phyloP scores from a whole-genome alignment of 2,797 vertebrate species.

The Rallus crepitans region DNA sequence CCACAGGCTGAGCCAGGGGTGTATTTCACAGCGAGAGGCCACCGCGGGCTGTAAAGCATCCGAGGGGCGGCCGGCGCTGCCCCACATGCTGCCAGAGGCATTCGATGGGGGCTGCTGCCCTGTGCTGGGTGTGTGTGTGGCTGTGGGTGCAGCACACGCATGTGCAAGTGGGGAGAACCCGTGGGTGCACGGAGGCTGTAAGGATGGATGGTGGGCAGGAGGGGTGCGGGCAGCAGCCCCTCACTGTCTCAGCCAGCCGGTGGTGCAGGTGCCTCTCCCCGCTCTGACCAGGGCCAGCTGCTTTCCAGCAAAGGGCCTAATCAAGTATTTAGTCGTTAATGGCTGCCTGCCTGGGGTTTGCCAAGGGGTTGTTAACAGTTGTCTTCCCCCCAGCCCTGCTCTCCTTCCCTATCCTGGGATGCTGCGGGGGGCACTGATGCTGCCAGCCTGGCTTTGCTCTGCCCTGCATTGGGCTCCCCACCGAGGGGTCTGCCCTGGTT shows the following conservation, averaged over 20 bases:
- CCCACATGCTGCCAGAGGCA: rapidly evolving
- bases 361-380: slow-evolving; percentile 21
- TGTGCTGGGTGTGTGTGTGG: rapidly evolving
- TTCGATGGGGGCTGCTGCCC: not conserved
- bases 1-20: slow-evolving; percentile 18
- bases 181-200: rapidly evolving
- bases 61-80: not conserved
- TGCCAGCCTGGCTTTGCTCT: not conserved
- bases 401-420: rapidly evolving
- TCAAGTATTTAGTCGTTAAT: slow-evolving; percentile 72
- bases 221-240: not conserved
- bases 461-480: rapidly evolving
- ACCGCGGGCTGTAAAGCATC: not conserved
- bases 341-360: slow-evolving; percentile 66
- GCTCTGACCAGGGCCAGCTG: not conserved
- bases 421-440: rapidly evolving
- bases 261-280: not conserved
- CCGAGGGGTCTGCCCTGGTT: not conserved
- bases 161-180: not conserved
- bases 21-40: slow-evolving; percentile 33
- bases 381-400: rapidly evolving
- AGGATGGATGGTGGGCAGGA: not conserved
- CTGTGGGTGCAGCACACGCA: rapidly evolving
- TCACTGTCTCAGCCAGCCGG: rapidly evolving
- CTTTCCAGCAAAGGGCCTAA: slow-evolving; percentile 52